Conservation (phyloP, 2,888 invertebrate species). For the Periphyllus acericola region DNA sequence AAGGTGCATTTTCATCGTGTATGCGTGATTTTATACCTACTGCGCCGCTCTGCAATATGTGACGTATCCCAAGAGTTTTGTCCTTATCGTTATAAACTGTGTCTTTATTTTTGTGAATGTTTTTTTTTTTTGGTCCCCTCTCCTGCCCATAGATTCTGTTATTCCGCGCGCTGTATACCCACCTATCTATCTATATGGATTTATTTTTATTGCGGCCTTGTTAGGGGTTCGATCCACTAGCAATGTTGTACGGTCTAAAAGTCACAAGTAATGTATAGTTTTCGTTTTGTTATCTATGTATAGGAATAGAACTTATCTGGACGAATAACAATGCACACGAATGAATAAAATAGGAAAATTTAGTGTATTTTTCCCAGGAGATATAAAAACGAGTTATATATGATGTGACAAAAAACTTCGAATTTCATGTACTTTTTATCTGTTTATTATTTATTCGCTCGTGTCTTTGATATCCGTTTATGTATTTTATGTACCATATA, state of each 20-base stretch:
- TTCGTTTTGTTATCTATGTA: conserved; percentile 53
- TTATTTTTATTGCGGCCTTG: conserved; percentile 58
- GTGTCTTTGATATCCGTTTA: background rate
- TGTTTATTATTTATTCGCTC: conserved; percentile 14
- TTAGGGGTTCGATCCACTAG: conserved; percentile 56
- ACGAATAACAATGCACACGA: conserved; percentile 47
- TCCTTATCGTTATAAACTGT: conserved; percentile 51
- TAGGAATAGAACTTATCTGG: conserved; percentile 43
- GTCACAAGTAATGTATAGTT: conserved; percentile 55
- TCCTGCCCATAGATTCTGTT: no score
- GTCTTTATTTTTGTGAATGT: conserved; percentile 57
- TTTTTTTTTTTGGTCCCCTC: background rate
- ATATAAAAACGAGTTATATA: conserved; percentile 26
- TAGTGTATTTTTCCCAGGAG: background rate
- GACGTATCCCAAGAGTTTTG: conserved; percentile 42
- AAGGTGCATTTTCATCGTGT: background rate
- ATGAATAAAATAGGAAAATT: conserved; percentile 58
- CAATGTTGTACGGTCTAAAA: conserved; percentile 59
- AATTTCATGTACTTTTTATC: background rate
- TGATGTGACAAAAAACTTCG: conserved; percentile 43
- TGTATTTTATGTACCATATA: background rate
- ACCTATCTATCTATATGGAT: conserved; percentile 47
- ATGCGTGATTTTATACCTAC: background rate
- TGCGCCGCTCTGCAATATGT: conserved; percentile 5
- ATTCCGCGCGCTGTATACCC: background rate